phyloP scores from a whole-genome alignment of 1,140 invertebrate genomes.

The Calephelis nemesis region DNA sequence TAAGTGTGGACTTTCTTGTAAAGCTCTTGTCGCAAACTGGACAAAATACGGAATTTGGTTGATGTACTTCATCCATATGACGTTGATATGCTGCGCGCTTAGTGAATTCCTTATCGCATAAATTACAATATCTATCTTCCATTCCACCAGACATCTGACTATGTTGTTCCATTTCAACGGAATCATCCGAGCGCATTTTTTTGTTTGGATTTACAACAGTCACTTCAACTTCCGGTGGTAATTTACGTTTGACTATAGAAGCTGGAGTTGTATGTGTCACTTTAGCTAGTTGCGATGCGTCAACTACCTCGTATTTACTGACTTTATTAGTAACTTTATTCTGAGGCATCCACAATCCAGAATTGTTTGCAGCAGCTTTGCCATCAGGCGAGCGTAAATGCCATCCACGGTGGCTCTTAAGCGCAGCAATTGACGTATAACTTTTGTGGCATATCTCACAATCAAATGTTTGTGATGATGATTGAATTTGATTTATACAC shows the following conservation, averaged over 20 bases:
- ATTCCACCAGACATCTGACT: constrained; percentile 38
- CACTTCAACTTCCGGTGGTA: constrained; percentile 75
- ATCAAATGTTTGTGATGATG: constrained; percentile 69
- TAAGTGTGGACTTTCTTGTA: constrained; percentile 73
- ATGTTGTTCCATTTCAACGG: constrained; percentile 57
- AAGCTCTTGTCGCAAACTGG: constrained; percentile 80
- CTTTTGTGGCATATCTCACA: constrained; percentile 81
- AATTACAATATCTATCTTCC: constrained; percentile 79
- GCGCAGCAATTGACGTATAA: constrained; percentile 77
- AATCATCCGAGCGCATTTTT: constrained; percentile 69
- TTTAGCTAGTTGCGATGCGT: constrained; percentile 46
- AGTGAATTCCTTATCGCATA: constrained; percentile 81
- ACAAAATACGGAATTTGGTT: constrained; percentile 70
- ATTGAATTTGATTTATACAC: constrained; percentile 56
- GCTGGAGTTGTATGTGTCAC: constrained; percentile 42
- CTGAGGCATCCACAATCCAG: constrained; percentile 77
- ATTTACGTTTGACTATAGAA: constrained; percentile 54
- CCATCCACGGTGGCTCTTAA: constrained; percentile 82
- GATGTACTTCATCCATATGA: constrained; percentile 79
- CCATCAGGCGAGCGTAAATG: constrained; percentile 79
- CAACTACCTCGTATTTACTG: constrained; percentile 72
- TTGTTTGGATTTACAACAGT: constrained; percentile 75
- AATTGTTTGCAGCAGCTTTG: constrained; percentile 75
- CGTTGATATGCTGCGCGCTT: constrained; percentile 78
- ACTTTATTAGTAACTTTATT: constrained; percentile 76